phyloP scores from a whole-genome alignment of 2,113 vertebrate species.

The Nibea albiflora region DNA sequence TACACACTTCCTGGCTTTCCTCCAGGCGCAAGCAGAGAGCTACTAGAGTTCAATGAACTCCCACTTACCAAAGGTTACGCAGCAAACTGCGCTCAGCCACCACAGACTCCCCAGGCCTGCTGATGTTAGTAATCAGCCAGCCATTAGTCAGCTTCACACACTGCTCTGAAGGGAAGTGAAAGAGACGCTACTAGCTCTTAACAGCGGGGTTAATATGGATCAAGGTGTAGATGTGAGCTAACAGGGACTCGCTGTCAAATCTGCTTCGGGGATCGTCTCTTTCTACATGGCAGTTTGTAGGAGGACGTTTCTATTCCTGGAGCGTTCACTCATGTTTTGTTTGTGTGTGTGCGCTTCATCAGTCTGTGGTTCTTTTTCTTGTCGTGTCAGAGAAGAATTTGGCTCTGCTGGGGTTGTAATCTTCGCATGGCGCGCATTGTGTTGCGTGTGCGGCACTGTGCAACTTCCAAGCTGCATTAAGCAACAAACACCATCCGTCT shows the following conservation, averaged over 20 bases:
- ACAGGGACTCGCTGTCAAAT: background rate
- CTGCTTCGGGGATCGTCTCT: background rate
- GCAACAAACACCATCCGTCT: background rate
- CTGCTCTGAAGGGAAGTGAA: slow-evolving; percentile 18
- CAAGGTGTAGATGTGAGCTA: background rate
- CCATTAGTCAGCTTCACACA: slow-evolving; percentile 4
- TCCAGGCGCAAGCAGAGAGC: slow-evolving; percentile 52
- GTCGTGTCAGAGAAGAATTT: slow-evolving; percentile 10
- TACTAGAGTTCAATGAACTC: slow-evolving; percentile 79
- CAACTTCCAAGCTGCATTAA: background rate
- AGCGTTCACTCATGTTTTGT: background rate
- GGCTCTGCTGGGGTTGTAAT: background rate
- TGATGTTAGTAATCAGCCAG: slow-evolving; percentile 34
- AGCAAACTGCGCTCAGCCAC: slow-evolving; percentile 19
- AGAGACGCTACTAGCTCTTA: background rate
- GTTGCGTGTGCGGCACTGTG: background rate
- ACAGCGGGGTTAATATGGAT: slow-evolving; percentile 30
- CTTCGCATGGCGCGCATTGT: background rate
- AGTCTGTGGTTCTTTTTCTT: background rate
- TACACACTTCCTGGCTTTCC: slow-evolving; percentile 55
- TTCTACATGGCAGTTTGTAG: background rate
- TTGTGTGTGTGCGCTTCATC: background rate
- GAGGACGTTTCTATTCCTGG: background rate
- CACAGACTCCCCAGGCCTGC: slow-evolving; percentile 9
- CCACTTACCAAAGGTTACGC: slow-evolving; percentile 44